Percentiles rank a stretch among this genome's conserved stretches.
These are phyloP conservation scores for Pterocles orientalis DNA, from an alignment of 2,113 vertebrate species.

Conservation along the genomic window DNA sequence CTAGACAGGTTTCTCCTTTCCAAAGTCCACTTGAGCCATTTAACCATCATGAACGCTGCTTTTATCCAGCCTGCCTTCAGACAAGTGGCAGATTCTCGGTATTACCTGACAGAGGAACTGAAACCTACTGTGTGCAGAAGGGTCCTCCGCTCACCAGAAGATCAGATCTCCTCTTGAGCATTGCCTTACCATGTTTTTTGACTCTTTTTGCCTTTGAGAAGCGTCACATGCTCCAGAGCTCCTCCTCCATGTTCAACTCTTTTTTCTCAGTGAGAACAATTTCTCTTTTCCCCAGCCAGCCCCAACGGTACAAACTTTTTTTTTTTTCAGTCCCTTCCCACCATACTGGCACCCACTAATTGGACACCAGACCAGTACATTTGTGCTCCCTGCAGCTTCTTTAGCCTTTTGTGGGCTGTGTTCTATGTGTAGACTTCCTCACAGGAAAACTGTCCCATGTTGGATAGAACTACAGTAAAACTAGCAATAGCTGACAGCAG, in stretches of 20 bases:
- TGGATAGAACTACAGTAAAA: neutral
- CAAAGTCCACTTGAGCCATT: neutral
- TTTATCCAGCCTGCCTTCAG: neutral
- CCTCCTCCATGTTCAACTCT: neutral
- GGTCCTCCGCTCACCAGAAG: rapidly evolving
- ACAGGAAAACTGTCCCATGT: neutral
- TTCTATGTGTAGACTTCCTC: neutral
- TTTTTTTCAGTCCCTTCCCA: neutral
- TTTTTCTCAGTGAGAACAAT: neutral
- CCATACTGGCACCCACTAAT: neutral
- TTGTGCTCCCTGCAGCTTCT: neutral
- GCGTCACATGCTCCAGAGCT: neutral
- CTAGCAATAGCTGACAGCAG: neutral
- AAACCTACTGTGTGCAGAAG: neutral
- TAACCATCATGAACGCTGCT: neutral
- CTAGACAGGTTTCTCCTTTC: neutral
- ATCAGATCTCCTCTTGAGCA: neutral
- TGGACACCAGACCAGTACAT: rapidly evolving
- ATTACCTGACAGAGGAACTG: neutral
- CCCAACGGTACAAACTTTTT: neutral
- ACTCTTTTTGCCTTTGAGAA: neutral
- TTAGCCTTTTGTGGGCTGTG: neutral
- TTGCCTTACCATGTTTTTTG: neutral
- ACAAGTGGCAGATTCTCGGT: neutral
- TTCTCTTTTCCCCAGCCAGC: neutral